phyloP scores from a whole-genome alignment of 1,140 invertebrate species.

The Gryllus bimaculatus region DNA sequence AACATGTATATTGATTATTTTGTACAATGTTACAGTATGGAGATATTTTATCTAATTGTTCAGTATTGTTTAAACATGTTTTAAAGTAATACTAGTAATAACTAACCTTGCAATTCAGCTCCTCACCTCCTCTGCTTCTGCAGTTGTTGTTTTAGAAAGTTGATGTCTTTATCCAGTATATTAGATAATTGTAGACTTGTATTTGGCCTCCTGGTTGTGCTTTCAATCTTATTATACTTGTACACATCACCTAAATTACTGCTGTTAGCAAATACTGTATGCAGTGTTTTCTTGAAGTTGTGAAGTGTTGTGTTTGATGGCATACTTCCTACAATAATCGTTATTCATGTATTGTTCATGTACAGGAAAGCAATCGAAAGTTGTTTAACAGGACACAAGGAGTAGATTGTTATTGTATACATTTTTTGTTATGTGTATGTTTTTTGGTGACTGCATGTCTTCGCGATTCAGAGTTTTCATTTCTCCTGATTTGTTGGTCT shows the following conservation, averaged over 20 bases:
- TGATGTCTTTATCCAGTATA: neutral
- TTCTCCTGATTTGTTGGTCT: constrained; percentile 26
- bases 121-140: neutral
- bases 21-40: too few relatives aligned
- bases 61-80: neutral
- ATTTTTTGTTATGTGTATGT: constrained; percentile 14
- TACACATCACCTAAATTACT: neutral
- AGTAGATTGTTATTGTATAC: constrained; percentile 15
- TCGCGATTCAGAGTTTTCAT: constrained; percentile 9
- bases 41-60: too few relatives aligned
- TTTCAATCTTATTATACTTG: neutral
- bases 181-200: neutral
- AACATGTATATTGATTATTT: too few relatives aligned
- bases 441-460: constrained; percentile 11
- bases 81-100: neutral
- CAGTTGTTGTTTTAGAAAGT: constrained; percentile 1
- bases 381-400: constrained; percentile 19
- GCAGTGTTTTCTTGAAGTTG: neutral
- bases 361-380: constrained; percentile 16
- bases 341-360: neutral
- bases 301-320: constrained; percentile 1
- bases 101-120: neutral
- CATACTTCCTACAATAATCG: neutral
- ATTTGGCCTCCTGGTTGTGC: neutral
- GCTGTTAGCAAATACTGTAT: neutral